Evolutionary conservation across 2,113 vertebrate genomes (phyloP).

Genomic region (Psilopogon haemacephalus): DNA sequence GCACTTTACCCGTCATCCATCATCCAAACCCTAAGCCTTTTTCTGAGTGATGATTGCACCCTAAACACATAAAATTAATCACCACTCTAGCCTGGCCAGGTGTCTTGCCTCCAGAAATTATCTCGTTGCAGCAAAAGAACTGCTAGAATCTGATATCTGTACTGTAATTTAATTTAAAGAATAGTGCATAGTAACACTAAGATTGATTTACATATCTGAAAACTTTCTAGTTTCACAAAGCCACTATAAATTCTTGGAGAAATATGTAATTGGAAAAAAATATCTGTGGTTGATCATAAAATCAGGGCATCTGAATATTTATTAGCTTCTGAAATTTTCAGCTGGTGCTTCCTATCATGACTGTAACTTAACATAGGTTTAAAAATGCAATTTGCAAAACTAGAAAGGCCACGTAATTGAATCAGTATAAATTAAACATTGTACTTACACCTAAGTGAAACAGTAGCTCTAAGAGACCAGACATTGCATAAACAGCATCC

Average conservation of each 20-base stretch:
- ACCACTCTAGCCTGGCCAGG: conserved; percentile 87
- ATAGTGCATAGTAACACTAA: conserved; percentile 3
- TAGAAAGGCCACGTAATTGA: not conserved
- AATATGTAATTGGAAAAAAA: conserved; percentile 39
- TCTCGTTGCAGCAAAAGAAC: conserved; percentile 65
- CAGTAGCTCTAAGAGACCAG: not conserved
- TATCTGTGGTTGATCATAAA: not conserved
- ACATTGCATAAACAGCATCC: not conserved
- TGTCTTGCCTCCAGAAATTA: conserved; percentile 91
- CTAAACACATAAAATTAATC: conserved; percentile 96
- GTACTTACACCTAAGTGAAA: not conserved
- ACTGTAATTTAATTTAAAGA: conserved; percentile 70
- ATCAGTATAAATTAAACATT: not conserved
- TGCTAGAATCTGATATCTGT: conserved; percentile 69
- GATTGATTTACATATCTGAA: conserved; percentile 53
- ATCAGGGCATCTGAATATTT: conserved; percentile 20
- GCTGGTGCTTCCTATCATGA: not conserved
- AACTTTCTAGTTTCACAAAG: conserved; percentile 46
- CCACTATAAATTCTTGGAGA: conserved; percentile 53
- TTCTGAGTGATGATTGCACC: conserved; percentile 86
- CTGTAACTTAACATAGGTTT: not conserved
- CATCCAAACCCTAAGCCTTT: conserved; percentile 84
- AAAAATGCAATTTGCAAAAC: not conserved
- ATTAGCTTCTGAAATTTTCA: conserved; percentile 31
- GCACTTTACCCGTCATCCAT: conserved; percentile 85